Evolutionary conservation across 2,888 invertebrate species (phyloP).

Genomic region (Tachina fera): DNA sequence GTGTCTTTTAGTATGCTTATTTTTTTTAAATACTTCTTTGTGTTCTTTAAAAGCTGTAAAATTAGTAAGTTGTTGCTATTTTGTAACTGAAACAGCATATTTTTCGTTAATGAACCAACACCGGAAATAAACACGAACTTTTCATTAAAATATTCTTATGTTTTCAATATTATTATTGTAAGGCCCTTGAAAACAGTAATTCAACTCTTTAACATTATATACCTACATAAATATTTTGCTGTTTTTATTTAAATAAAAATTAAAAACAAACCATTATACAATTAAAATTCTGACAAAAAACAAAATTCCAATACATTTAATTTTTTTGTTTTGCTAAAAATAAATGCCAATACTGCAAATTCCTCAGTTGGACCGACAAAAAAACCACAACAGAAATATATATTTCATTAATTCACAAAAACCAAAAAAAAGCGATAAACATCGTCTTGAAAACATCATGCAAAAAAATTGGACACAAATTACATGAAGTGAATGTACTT

Average conservation of each 20-base stretch:
- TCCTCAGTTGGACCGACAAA: constrained; percentile 16
- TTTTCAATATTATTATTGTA: background rate
- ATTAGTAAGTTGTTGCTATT: background rate
- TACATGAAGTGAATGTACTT: constrained; percentile 60
- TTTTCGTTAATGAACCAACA: constrained; percentile 1
- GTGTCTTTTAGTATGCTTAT: too few species aligned
- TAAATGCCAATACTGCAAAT: constrained; percentile 60
- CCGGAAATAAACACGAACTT: constrained; percentile 14
- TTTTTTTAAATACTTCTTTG: too few species aligned
- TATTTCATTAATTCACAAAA: constrained; percentile 50
- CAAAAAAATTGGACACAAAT: constrained; percentile 48
- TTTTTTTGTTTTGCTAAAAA: constrained; percentile 29
- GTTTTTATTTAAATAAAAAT: background rate
- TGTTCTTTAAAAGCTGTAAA: too few species aligned
- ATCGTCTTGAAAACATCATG: constrained; percentile 38
- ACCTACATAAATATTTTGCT: background rate
- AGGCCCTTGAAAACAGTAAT: constrained; percentile 30
- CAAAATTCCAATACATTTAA: constrained; percentile 50
- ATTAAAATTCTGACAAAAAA: constrained; percentile 30
- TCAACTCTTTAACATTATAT: background rate
- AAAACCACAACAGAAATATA: constrained; percentile 44
- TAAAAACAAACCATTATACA: constrained; percentile 13
- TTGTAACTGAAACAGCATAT: background rate
- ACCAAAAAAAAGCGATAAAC: background rate
- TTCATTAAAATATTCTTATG: background rate